These are phyloP conservation scores for Philonicus albiceps DNA, from an alignment of 2,888 invertebrate species.

Conservation along the genomic window DNA sequence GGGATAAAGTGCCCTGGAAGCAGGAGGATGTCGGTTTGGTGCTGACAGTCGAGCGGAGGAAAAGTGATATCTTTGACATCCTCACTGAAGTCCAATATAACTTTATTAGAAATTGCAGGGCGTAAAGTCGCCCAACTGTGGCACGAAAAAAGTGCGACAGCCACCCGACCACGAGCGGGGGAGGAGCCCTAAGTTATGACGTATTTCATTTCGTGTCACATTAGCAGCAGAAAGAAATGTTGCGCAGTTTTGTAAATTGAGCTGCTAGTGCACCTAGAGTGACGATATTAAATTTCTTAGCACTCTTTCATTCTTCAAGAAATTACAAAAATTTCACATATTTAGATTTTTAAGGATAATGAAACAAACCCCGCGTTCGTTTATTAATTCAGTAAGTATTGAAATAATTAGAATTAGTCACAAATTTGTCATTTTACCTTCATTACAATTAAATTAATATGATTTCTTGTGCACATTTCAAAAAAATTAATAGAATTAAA, in stretches of 20 bases:
- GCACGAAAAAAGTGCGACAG: background rate
- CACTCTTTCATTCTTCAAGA: background rate
- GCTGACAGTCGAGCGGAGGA: background rate
- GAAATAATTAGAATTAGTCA: too few relatives aligned
- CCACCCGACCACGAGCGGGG: background rate
- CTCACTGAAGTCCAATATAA: slow-evolving; percentile 21
- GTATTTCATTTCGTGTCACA: background rate
- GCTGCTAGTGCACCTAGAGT: background rate
- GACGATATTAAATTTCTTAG: background rate
- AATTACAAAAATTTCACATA: background rate
- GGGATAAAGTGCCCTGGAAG: background rate
- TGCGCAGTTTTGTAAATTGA: background rate
- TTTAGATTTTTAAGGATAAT: too few relatives aligned
- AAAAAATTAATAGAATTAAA: too few relatives aligned
- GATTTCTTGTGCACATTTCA: too few relatives aligned
- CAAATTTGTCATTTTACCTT: too few relatives aligned
- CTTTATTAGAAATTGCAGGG: slow-evolving; percentile 28
- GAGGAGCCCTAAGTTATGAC: background rate
- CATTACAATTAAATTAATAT: too few relatives aligned
- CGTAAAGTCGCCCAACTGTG: background rate
- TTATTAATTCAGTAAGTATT: too few relatives aligned
- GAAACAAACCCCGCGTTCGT: too few relatives aligned
- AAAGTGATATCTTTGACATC: slow-evolving; percentile 28
- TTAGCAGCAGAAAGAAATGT: background rate
- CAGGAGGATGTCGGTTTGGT: background rate